Percentiles rank a stretch among this genome's conserved stretches.
Evolutionary conservation across 1,140 invertebrate species (phyloP).

Genomic region (Vanessa tameamea): DNA sequence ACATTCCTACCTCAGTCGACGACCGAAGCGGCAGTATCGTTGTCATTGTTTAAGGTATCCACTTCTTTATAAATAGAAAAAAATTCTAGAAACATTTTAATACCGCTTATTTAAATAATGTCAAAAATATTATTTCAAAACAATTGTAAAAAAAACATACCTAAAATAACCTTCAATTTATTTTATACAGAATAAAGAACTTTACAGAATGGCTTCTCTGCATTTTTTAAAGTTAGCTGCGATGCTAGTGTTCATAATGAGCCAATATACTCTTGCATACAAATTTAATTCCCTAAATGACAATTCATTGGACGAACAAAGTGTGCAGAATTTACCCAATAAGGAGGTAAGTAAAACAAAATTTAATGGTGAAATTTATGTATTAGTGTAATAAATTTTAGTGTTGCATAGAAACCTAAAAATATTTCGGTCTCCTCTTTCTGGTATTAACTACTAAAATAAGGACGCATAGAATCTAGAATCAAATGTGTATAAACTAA

Average conservation of each 20-base stretch:
- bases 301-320: background rate
- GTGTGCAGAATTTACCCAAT: background rate
- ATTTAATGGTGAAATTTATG: too few relatives aligned
- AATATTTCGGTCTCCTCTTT: too few relatives aligned
- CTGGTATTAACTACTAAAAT: too few relatives aligned
- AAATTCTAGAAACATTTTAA: too few relatives aligned
- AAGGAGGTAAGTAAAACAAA: background rate
- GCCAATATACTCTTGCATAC: background rate
- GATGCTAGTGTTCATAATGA: background rate
- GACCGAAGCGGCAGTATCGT: background rate
- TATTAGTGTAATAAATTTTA: too few relatives aligned
- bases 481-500: too few relatives aligned
- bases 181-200: background rate
- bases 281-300: background rate
- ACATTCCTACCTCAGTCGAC: background rate
- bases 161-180: background rate
- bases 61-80: background rate
- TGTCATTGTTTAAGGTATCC: conserved; percentile 1
- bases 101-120: too few relatives aligned
- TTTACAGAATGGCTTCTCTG: conserved; percentile 8
- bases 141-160: too few relatives aligned
- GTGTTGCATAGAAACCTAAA: too few relatives aligned
- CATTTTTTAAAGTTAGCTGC: background rate
- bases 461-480: too few relatives aligned
- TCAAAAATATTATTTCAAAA: too few relatives aligned